Base-by-base conservation (phyloP, 1,140 invertebrate genomes). In the Lasioglossum baleicum region DNA sequence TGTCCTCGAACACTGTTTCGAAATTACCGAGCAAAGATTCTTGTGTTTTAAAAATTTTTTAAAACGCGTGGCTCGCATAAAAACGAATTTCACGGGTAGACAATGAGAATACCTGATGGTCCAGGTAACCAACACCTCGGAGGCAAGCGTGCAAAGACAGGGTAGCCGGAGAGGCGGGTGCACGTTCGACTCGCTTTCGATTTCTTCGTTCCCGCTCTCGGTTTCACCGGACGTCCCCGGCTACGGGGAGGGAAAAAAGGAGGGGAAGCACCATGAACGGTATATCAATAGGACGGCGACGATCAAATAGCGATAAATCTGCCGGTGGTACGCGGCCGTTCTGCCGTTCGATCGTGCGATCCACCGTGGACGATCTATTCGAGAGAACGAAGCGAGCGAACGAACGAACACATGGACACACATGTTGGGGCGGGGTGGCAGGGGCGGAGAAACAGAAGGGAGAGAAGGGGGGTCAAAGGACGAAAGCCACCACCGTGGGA, bases 401-500 rank as follows among this genome's bases (percentile, higher is more conserved):
- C 35, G 26, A 26, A 26, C 26, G 26, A 26, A 35, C 35, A 35
- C 35, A 35, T 35, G 35, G 35, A 5, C 35, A 35, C 35, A 35
- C 3, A 35, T 35, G 35, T 35, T 0, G 51, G 3, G 73, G 17
- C 11, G 35, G 31, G 35, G 61, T n/a, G 7, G n/a, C 7, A 5
- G n/a, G 20, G 17, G n/a, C 20, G 20, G n/a, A 58, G 56, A n/a
- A 20, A 58, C 56, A n/a, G 56, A 58, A 26, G 60, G 58, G 56
- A 63, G 61, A 71, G 74, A 85, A 64, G 66, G 75, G 31, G 83
- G 84, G 83, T 86, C 83, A 86, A 86, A 85, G 84, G 84, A 85
- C 84, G 83, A 85, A 85, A 86, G 83, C 83, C 84, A 86, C 83
- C 80, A 85, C 83, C 84, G 84, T 86, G 84, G 84, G 84, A 86